Conservation (phyloP, 2,113 vertebrate species). For the Cyprichromis sp. region DNA sequence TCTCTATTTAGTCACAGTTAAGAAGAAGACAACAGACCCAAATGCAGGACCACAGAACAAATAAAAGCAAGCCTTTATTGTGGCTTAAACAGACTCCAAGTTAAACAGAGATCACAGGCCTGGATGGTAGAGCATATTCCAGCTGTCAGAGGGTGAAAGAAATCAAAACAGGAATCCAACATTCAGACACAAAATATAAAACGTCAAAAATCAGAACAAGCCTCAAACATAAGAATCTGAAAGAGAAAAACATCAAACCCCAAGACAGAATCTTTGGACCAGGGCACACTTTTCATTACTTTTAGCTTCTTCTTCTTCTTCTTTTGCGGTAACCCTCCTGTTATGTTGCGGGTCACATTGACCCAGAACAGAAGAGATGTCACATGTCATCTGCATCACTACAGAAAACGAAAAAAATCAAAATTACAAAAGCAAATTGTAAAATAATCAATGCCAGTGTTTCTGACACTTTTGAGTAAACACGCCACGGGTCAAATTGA, state of each 20-base stretch:
- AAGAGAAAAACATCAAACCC: background rate
- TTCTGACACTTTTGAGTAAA: background rate
- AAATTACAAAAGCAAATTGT: background rate
- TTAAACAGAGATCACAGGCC: background rate
- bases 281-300: background rate
- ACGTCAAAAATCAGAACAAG: background rate
- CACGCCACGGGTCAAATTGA: background rate
- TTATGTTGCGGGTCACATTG: background rate
- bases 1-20: background rate
- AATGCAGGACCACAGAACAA: background rate
- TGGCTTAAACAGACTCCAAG: background rate
- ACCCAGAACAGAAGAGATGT: background rate
- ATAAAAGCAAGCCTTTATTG: background rate
- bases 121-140: background rate
- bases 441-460: background rate
- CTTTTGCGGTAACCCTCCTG: background rate
- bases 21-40: background rate
- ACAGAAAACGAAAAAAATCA: fast-evolving
- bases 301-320: background rate
- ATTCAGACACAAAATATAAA: background rate
- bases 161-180: background rate
- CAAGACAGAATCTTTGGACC: background rate
- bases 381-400: background rate
- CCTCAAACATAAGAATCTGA: background rate
- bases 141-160: background rate